Evolutionary conservation across 2,888 invertebrate genomes (phyloP).

Genomic region (Drosophila atripex): DNA sequence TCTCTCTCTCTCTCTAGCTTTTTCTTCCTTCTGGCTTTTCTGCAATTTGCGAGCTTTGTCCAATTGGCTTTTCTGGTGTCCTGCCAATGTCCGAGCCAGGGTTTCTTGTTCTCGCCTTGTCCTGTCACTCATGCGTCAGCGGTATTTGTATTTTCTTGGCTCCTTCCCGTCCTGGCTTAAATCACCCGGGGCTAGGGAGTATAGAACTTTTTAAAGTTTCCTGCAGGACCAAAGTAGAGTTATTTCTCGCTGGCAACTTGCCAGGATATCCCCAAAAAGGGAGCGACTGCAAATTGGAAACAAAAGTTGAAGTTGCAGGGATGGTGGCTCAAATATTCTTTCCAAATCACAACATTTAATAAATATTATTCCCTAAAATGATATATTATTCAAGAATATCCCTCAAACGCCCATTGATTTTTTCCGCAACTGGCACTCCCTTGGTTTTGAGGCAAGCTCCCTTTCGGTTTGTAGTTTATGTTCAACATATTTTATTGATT

Average conservation of each 20-base stretch:
- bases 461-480: constrained; percentile 53
- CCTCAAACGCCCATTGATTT: not conserved
- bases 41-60: constrained; percentile 48
- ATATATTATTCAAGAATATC: not conserved
- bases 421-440: not conserved
- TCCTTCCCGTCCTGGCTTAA: constrained; percentile 25
- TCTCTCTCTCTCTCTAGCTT: constrained; percentile 6
- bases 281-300: not conserved
- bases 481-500: constrained; percentile 75
- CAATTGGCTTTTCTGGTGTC: constrained; percentile 48
- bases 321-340: too few relatives aligned
- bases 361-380: not conserved
- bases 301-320: not conserved
- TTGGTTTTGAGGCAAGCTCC: constrained; percentile 1
- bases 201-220: constrained; percentile 35
- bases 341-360: not conserved
- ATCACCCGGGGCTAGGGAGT: constrained; percentile 1
- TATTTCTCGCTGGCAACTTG: constrained; percentile 16
- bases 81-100: constrained; percentile 26
- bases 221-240: not conserved
- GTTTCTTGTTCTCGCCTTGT: constrained; percentile 32
- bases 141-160: constrained; percentile 30
- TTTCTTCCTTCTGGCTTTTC: not conserved
- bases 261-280: not conserved
- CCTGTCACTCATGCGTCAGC: constrained; percentile 52